Percentiles rank a stretch among this genome's conserved stretches.
Evolutionary conservation across 2,888 invertebrate genomes (phyloP).

Genomic region (Pheosia tremula): DNA sequence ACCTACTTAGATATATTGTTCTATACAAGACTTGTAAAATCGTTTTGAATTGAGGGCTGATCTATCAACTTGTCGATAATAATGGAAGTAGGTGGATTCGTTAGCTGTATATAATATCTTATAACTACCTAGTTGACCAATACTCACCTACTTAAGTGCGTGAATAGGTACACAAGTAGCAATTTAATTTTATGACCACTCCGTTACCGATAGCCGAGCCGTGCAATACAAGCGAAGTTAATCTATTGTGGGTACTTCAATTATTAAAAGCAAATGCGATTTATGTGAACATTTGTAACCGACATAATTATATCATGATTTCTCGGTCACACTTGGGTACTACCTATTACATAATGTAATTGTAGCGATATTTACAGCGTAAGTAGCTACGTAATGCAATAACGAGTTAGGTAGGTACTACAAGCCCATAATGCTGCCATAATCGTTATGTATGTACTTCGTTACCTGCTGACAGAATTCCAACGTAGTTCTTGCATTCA

Average conservation of each 20-base stretch:
- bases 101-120: too few relatives aligned
- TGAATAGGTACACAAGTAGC: not conserved
- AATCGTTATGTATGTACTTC: too few relatives aligned
- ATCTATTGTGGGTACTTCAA: conserved; percentile 18
- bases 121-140: not conserved
- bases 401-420: not conserved
- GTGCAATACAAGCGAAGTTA: conserved; percentile 15
- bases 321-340: conserved; percentile 21
- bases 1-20: too few relatives aligned
- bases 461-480: too few relatives aligned
- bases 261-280: conserved; percentile 23
- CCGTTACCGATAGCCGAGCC: conserved; percentile 20
- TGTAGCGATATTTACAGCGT: not conserved
- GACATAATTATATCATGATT: conserved; percentile 5
- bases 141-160: not conserved
- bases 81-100: too few relatives aligned
- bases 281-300: conserved; percentile 12
- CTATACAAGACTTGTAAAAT: too few relatives aligned
- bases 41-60: too few relatives aligned
- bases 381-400: not conserved
- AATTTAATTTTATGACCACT: conserved; percentile 20
- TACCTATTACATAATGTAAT: conserved; percentile 13
- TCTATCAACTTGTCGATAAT: too few relatives aligned
- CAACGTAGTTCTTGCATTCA: too few relatives aligned
- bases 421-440: not conserved